These are phyloP conservation scores for Vireo griseus DNA, from an alignment of 2,797 vertebrate genomes.

Conservation along the genomic window DNA sequence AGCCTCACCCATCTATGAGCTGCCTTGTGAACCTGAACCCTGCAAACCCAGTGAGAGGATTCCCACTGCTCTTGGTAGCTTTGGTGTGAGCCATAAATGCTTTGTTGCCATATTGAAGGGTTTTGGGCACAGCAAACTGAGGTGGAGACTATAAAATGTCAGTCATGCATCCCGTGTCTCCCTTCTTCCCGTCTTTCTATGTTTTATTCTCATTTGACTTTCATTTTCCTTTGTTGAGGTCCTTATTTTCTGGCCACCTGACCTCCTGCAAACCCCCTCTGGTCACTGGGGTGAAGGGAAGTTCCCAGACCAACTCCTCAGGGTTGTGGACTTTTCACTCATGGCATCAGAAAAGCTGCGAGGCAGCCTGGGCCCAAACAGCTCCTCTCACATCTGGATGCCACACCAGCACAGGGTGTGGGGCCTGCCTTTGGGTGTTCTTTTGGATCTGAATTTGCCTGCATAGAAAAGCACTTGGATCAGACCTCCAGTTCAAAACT, in stretches of 20 bases:
- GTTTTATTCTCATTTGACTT: not conserved
- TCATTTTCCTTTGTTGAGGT: not conserved
- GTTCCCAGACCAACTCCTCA: not conserved
- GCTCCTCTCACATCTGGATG: not conserved
- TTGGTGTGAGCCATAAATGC: not conserved
- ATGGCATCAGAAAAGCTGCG: not conserved
- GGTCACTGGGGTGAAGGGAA: not conserved
- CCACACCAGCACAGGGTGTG: not conserved
- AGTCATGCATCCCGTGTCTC: not conserved
- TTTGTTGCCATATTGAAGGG: not conserved
- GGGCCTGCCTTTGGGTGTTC: not conserved
- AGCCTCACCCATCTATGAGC: accelerated
- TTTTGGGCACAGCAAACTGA: not conserved
- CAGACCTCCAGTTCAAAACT: not conserved
- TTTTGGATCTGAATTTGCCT: not conserved
- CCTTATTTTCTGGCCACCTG: not conserved
- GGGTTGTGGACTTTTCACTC: not conserved
- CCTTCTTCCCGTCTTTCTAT: not conserved
- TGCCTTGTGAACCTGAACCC: not conserved
- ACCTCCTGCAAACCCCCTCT: not conserved
- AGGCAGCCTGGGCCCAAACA: not conserved
- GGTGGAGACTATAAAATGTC: not conserved
- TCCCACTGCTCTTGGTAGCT: not conserved
- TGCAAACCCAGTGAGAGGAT: not conserved
- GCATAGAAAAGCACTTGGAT: not conserved